Conservation (phyloP, 1,140 invertebrate genomes). For the Vanessa atalanta region DNA sequence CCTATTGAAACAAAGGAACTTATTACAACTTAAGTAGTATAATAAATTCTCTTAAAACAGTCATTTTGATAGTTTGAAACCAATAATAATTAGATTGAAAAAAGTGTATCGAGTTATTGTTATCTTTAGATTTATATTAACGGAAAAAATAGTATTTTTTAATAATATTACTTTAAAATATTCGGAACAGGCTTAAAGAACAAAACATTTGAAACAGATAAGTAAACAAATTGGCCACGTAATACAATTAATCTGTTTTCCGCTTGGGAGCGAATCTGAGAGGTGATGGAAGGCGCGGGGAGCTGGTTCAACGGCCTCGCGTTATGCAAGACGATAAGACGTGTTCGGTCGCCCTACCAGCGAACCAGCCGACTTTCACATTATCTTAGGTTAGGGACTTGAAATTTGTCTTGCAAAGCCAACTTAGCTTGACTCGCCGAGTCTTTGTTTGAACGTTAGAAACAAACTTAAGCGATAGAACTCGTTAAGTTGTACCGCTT, state of each 20-base stretch:
- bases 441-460: background rate
- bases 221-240: constrained; percentile 7
- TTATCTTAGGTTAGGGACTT: constrained; percentile 49
- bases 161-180: background rate
- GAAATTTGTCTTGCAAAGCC: constrained; percentile 23
- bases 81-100: no score
- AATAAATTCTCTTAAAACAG: no score
- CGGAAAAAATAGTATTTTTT: background rate
- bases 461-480: no score
- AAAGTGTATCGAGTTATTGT: no score
- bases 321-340: constrained; percentile 47
- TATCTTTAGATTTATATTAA: no score
- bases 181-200: background rate
- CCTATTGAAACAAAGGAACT: no score
- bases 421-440: background rate
- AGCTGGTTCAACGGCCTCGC: constrained; percentile 37
- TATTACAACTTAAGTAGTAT: no score
- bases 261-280: constrained; percentile 32
- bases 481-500: no score
- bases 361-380: constrained; percentile 40
- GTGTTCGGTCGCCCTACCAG: constrained; percentile 29
- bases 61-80: no score
- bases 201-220: constrained; percentile 1
- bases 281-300: constrained; percentile 23
- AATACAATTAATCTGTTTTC: constrained; percentile 25